These are phyloP conservation scores for Sepioteuthis lessoniana DNA, from an alignment of 2,888 invertebrate genomes.

Conservation along the genomic window DNA sequence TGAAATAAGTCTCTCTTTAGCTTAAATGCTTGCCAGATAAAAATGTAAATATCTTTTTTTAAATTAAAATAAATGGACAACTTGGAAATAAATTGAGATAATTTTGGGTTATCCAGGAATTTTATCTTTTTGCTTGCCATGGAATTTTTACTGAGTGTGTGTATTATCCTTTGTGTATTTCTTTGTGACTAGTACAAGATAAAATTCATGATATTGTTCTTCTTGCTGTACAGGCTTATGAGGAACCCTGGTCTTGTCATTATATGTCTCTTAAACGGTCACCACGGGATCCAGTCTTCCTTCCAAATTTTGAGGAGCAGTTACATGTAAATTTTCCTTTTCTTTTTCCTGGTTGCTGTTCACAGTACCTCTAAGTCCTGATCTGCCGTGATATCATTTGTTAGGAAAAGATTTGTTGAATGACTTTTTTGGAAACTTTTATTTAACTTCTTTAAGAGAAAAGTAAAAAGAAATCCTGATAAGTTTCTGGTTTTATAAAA, in stretches of 20 bases:
- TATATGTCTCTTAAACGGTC: conserved; percentile 12
- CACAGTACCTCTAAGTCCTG: not conserved
- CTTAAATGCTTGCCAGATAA: not conserved
- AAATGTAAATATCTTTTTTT: not conserved
- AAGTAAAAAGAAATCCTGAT: not conserved
- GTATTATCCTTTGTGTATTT: not conserved
- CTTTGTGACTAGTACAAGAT: not conserved
- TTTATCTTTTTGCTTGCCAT: not conserved
- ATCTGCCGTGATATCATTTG: not conserved
- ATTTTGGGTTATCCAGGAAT: not conserved
- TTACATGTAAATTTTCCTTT: conserved; percentile 12
- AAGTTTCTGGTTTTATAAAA: not conserved
- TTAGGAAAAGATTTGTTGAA: not conserved
- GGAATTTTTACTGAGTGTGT: not conserved
- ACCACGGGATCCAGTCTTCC: conserved; percentile 33
- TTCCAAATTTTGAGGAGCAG: conserved; percentile 3
- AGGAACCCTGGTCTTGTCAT: not conserved
- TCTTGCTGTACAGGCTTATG: conserved; percentile 10
- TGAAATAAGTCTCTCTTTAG: not conserved
- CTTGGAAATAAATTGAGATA: not conserved
- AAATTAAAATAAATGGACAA: not conserved
- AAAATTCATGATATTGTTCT: conserved; percentile 33
- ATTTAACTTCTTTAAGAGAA: not conserved
- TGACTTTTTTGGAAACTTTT: no score
- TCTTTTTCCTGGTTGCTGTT: conserved; percentile 16